Evolutionary conservation across 2,113 vertebrate genomes (phyloP).

Genomic region (Gambusia holbrooki): DNA sequence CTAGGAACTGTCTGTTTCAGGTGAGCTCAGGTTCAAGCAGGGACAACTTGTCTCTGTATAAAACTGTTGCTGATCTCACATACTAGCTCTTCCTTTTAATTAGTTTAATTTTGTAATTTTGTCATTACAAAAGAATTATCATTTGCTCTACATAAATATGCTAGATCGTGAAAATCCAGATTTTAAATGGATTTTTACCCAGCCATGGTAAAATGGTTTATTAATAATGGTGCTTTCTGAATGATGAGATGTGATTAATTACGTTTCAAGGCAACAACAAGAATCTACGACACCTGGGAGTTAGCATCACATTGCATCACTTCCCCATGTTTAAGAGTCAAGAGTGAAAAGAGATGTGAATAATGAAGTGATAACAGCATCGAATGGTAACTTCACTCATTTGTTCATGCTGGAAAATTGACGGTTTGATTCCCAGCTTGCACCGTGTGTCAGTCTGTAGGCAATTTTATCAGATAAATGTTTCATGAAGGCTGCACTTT

Average conservation of each 20-base stretch:
- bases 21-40: neutral
- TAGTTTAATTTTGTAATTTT: too few relatives aligned
- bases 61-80: neutral
- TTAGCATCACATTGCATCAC: slow-evolving; percentile 10
- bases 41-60: neutral
- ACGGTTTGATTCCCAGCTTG: too few relatives aligned
- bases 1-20: neutral
- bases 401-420: too few relatives aligned
- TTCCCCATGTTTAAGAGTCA: neutral
- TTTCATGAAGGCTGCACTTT: neutral
- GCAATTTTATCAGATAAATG: neutral
- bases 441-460: too few relatives aligned
- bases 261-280: slow-evolving; percentile 33
- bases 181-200: neutral
- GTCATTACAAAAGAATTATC: neutral
- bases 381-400: too few relatives aligned
- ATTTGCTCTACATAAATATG: neutral
- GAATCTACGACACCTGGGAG: slow-evolving; percentile 3
- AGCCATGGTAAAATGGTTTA: neutral
- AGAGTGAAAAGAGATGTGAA: neutral
- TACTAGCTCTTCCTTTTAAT: too few relatives aligned
- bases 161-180: neutral
- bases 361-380: neutral
- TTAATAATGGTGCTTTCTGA: neutral
- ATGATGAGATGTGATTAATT: slow-evolving; percentile 10